Conservation (phyloP, 2,797 vertebrate species). For the Miichthys miiuy region DNA sequence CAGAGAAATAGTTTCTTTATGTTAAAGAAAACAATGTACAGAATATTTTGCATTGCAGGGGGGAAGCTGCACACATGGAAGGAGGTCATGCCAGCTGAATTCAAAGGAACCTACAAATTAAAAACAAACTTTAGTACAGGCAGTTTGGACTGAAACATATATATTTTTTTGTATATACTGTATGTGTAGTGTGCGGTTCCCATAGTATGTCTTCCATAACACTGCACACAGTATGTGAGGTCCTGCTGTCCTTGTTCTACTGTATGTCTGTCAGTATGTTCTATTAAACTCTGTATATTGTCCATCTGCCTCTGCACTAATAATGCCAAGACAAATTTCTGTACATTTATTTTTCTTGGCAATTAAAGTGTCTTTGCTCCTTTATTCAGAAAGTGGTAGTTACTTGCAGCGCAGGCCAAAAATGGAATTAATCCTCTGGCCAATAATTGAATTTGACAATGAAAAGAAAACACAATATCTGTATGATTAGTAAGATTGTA, state of each 20-base stretch:
- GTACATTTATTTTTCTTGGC: constrained; percentile 63
- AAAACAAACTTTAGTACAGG: constrained; percentile 42
- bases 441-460: constrained; percentile 59
- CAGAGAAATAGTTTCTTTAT: constrained; percentile 22
- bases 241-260: constrained; percentile 36
- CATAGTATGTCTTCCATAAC: constrained; percentile 27
- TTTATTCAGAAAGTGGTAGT: constrained; percentile 56
- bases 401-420: constrained; percentile 31
- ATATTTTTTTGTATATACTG: constrained; percentile 1
- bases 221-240: constrained; percentile 34
- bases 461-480: constrained; percentile 61
- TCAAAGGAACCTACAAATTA: constrained; percentile 41
- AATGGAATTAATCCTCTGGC: constrained; percentile 42
- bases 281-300: constrained; percentile 47
- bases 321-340: constrained; percentile 49
- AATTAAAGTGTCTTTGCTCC: constrained; percentile 38
- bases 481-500: constrained; percentile 52
- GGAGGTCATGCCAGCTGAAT: constrained; percentile 38
- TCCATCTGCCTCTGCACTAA: constrained; percentile 41
- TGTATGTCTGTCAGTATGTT: constrained; percentile 45
- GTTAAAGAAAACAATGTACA: constrained; percentile 62
- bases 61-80: constrained; percentile 46
- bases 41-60: constrained; percentile 41
- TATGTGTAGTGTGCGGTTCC: background rate
- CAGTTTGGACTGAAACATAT: constrained; percentile 8